Percentiles rank a stretch among this genome's conserved stretches.
These are phyloP conservation scores for Paedocypris micromegethes DNA, from an alignment of 2,797 vertebrate species.

Conservation along the genomic window DNA sequence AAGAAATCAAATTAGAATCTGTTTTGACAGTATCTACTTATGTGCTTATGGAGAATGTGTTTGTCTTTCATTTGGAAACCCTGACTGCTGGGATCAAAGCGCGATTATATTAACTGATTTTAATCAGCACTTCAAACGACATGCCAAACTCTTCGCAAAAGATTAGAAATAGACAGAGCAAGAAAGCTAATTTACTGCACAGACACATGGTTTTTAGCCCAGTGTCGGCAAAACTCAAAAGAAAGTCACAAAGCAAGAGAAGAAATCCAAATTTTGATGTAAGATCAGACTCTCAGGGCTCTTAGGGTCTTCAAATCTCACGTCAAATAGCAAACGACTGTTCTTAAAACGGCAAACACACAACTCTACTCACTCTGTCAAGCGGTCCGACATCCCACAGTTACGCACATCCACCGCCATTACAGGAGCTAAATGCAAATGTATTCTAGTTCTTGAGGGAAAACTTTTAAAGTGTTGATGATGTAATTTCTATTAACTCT, in stretches of 20 bases:
- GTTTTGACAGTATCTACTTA: slow-evolving; percentile 53
- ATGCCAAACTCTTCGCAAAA: slow-evolving; percentile 41
- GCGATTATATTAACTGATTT: slow-evolving; percentile 55
- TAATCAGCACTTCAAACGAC: slow-evolving; percentile 54
- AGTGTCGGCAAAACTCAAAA: slow-evolving; percentile 19
- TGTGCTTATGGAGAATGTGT: slow-evolving; percentile 51
- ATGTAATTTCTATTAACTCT: slow-evolving; percentile 4
- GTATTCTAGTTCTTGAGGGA: background rate
- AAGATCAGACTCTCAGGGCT: no score
- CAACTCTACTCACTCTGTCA: no score
- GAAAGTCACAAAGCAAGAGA: background rate
- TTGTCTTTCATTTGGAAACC: slow-evolving; percentile 54
- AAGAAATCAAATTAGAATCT: slow-evolving; percentile 56
- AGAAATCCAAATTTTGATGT: no score
- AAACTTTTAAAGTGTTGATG: slow-evolving; percentile 3
- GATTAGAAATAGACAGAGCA: slow-evolving; percentile 40
- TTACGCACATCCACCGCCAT: no score
- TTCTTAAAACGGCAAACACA: no score
- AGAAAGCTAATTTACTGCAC: slow-evolving; percentile 33
- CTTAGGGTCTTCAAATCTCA: no score
- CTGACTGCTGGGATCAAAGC: slow-evolving; percentile 48
- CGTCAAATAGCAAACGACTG: no score
- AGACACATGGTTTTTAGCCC: slow-evolving; percentile 26
- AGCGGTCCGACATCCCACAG: no score
- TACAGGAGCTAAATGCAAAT: background rate